Conservation (phyloP, 2,797 vertebrate species). For the Falco berigora region DNA sequence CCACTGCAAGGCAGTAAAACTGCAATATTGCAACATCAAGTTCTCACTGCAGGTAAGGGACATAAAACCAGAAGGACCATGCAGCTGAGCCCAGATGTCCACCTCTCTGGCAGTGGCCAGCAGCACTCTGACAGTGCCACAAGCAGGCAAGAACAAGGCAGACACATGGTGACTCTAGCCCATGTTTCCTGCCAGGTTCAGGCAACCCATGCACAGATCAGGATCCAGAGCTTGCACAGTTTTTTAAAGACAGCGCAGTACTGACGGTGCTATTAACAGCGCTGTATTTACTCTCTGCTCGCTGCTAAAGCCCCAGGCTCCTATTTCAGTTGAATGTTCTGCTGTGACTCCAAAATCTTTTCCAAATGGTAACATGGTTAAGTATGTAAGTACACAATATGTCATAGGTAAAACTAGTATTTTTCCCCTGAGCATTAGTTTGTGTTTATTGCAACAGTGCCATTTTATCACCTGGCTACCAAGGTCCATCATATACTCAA, state of each 20-base stretch:
- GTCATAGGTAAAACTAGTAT: background rate
- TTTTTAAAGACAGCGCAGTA: background rate
- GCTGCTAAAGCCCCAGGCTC: background rate
- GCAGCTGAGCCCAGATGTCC: background rate
- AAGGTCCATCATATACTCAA: background rate
- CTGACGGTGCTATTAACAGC: background rate
- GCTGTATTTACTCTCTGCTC: background rate
- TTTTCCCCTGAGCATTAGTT: background rate
- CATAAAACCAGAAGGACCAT: background rate
- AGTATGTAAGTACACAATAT: background rate
- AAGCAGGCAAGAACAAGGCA: background rate
- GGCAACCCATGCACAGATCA: background rate
- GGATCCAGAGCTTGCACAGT: background rate
- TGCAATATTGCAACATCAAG: background rate
- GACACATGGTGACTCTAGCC: background rate
- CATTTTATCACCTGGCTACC: background rate
- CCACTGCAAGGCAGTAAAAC: accelerated
- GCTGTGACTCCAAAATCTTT: background rate
- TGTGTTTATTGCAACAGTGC: background rate
- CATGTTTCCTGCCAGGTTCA: background rate
- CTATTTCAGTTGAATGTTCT: background rate
- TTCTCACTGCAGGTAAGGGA: background rate
- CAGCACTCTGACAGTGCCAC: background rate
- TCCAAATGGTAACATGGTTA: background rate
- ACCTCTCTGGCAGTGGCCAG: background rate